Conservation (phyloP, 23 tunicate genomes). For the Phallusia fumigata region DNA sequence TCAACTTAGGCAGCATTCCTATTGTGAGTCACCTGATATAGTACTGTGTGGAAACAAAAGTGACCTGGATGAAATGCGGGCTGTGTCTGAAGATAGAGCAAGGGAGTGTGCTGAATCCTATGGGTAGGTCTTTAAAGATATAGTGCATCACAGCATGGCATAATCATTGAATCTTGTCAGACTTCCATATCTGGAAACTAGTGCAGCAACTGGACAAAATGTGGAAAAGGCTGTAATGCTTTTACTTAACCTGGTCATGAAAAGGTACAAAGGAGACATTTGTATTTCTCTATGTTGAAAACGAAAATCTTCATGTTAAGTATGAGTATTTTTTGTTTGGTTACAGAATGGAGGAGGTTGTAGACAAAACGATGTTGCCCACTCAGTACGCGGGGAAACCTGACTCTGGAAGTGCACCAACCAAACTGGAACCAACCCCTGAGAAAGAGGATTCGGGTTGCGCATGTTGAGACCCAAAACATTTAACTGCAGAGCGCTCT, state of each 20-base stretch:
- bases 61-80: constrained; percentile 86
- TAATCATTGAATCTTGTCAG: constrained; percentile 34
- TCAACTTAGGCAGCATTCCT: constrained; percentile 95
- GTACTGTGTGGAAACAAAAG: constrained; percentile 95
- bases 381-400: constrained; percentile 42
- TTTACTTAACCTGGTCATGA: constrained; percentile 92
- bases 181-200: constrained; percentile 93
- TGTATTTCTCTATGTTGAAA: no score
- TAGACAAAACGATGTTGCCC: constrained; percentile 77
- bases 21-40: constrained; percentile 97
- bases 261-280: constrained; percentile 36
- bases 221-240: constrained; percentile 73
- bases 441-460: constrained; percentile 46
- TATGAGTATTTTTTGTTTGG: no score
- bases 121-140: constrained; percentile 48
- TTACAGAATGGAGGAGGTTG: constrained; percentile 82
- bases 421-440: constrained; percentile 12
- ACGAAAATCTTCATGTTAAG: no score
- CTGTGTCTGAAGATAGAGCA: constrained; percentile 80
- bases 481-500: no score
- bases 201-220: constrained; percentile 98
- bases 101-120: constrained; percentile 77
- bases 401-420: constrained; percentile 11
- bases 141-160: background rate
- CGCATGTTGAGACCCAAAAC: constrained; percentile 53